Evolutionary conservation across 2,797 vertebrate genomes (phyloP).

Genomic region (Neoniphon sammara): DNA sequence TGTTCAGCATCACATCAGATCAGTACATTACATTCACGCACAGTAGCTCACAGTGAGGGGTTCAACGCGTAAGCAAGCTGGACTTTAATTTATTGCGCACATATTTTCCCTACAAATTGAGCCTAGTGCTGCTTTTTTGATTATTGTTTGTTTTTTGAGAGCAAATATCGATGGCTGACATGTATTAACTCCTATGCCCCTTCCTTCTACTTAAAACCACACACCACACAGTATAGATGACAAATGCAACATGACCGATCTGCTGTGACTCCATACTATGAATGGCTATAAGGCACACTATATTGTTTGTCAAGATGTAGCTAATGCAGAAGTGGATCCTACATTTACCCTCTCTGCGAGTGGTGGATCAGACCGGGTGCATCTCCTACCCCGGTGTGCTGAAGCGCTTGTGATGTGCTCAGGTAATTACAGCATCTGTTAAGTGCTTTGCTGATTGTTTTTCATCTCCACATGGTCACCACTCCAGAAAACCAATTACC

Average conservation of each 20-base stretch:
- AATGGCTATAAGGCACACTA: constrained; percentile 40
- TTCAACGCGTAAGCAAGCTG: neutral
- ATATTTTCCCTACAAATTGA: neutral
- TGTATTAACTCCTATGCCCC: constrained; percentile 1
- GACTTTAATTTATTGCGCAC: constrained; percentile 7
- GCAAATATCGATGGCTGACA: neutral
- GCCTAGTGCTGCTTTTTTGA: neutral
- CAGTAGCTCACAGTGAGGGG: neutral
- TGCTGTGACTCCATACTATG: constrained; percentile 10
- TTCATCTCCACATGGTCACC: constrained; percentile 87
- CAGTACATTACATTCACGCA: constrained; percentile 16
- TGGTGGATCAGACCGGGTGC: constrained; percentile 65
- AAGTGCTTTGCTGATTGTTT: constrained; percentile 85
- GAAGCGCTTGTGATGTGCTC: constrained; percentile 74
- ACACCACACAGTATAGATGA: neutral
- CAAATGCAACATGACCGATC: neutral
- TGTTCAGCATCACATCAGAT: neutral
- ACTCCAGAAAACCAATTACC: constrained; percentile 87
- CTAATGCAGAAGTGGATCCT: constrained; percentile 51
- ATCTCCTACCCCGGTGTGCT: constrained; percentile 61
- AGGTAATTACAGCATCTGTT: constrained; percentile 89
- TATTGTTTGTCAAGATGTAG: constrained; percentile 54
- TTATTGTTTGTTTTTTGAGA: too few species aligned
- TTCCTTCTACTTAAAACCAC: neutral
- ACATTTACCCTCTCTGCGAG: constrained; percentile 54